These are phyloP conservation scores for Periophthalmus magnuspinnatus DNA, from an alignment of 2,797 vertebrate genomes.

Conservation along the genomic window DNA sequence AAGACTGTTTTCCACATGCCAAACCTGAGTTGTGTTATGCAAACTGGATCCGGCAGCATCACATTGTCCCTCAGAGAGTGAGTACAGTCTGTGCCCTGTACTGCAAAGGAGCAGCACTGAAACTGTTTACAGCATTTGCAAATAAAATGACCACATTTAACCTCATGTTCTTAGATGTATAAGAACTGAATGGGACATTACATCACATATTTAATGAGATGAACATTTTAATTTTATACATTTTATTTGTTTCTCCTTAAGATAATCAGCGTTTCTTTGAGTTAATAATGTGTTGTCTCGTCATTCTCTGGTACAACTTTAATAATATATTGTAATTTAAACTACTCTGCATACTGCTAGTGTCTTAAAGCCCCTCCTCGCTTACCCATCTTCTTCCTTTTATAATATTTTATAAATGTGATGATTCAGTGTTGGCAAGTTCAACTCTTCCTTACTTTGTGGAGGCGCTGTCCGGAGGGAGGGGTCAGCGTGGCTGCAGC, in stretches of 20 bases:
- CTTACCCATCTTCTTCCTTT: constrained; percentile 37
- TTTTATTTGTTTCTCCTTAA: neutral
- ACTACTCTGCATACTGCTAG: constrained; percentile 23
- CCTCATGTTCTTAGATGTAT: neutral
- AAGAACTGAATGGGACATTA: neutral
- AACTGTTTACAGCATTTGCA: neutral
- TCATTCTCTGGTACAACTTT: no score
- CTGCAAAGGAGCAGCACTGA: constrained; percentile 8
- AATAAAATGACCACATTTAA: constrained; percentile 11
- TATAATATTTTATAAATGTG: constrained; percentile 62
- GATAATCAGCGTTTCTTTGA: no score
- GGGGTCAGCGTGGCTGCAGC: constrained; percentile 42
- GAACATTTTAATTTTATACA: neutral
- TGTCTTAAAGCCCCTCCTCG: constrained; percentile 41
- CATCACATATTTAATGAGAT: neutral
- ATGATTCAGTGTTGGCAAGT: constrained; percentile 73
- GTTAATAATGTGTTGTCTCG: no score
- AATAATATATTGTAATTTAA: neutral
- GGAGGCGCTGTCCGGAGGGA: constrained; percentile 43
- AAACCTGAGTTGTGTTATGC: constrained; percentile 47
- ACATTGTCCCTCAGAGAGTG: constrained; percentile 29
- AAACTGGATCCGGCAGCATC: constrained; percentile 55
- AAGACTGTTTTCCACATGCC: constrained; percentile 57
- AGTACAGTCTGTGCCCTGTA: constrained; percentile 26
- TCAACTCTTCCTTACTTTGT: constrained; percentile 40